These are phyloP conservation scores for Callospermophilus lateralis DNA, from an alignment of 2,113 vertebrate species.

Conservation along the genomic window DNA sequence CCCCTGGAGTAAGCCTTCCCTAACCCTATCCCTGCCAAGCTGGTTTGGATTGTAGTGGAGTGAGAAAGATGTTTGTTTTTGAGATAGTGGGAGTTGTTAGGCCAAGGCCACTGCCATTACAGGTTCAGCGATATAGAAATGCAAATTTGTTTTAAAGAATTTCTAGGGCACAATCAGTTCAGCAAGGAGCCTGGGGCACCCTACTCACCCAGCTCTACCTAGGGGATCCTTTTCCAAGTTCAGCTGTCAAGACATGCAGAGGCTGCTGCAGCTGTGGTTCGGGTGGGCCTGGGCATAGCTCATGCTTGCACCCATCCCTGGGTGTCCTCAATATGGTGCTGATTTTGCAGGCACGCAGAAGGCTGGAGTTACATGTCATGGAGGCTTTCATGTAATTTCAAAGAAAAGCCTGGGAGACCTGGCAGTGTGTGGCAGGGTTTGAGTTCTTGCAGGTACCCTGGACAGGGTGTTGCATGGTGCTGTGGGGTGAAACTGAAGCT, in stretches of 20 bases:
- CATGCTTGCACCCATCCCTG: not conserved
- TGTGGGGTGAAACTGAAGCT: not conserved
- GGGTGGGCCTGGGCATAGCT: not conserved
- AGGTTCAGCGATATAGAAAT: not conserved
- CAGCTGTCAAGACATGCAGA: not conserved
- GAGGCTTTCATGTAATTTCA: not conserved
- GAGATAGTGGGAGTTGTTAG: not conserved
- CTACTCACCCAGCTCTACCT: not conserved
- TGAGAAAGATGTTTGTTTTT: not conserved
- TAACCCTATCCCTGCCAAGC: not conserved
- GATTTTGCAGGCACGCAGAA: not conserved
- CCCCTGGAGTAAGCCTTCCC: not conserved
- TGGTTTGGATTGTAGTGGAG: too few relatives aligned
- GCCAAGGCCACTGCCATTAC: not conserved
- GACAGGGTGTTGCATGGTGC: not conserved
- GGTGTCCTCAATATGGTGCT: not conserved
- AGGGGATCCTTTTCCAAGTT: not conserved
- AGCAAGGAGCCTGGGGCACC: not conserved
- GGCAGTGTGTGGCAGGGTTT: not conserved
- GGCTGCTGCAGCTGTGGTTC: not conserved
- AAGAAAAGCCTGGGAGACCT: not conserved
- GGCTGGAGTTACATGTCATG: too few relatives aligned
- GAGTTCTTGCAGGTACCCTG: not conserved
- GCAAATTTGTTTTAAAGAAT: not conserved
- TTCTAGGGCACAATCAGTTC: not conserved